Evolutionary conservation across 2,888 invertebrate species (phyloP), one percentile per base, ranked within the genome.

Genomic region (Cephus rjabovi): DNA sequence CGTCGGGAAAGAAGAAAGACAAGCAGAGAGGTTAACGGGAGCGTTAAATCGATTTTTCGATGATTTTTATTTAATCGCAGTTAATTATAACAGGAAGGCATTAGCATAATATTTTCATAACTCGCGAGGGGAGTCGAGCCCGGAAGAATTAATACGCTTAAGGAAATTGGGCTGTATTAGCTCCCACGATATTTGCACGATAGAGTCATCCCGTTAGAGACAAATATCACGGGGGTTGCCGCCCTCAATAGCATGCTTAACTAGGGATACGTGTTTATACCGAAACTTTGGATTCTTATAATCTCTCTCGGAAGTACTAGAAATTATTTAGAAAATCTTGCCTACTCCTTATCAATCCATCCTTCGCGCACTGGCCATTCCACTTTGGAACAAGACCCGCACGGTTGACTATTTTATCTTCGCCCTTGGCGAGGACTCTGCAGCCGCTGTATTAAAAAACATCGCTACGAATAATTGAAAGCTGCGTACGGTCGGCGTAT

Each of bases 31-130:
- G 75, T 76, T 77, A 76, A 40, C 15, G 74, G 33, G n/a, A 33
- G 68, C 34, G 31, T 73, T 73, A 68, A 77, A 33, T 69, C 76
- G 76, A 80, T 80, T 80, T 76, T 76, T 74, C 37, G 80, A 82
- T 82, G 79, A 86, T 82, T 86, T 86, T 83, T 81, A 82, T 80
- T 81, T 77, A 83, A 84, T 82, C 80, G 80, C 75, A 71, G 71
- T 71, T 71, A 71, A 71, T 71, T 71, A 71, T 71, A 31, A 23
- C 71, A 71, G 12, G 31, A 23, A 9, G 71, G 31, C 23, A 71
- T 71, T 71, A 71, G 71, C 71, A 71, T 71, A 71, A 71, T 71
- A 71, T 71, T 71, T 71, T 71, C 33, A 71, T 71, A 34, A 15
- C 71, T 15, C 71, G 71, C 71, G 6, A 34, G 71, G 71, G 31